Evolutionary conservation across 2,113 vertebrate species (phyloP), one percentile per base, ranked within the genome.

Genomic region (Todiramphus saurophagus): DNA sequence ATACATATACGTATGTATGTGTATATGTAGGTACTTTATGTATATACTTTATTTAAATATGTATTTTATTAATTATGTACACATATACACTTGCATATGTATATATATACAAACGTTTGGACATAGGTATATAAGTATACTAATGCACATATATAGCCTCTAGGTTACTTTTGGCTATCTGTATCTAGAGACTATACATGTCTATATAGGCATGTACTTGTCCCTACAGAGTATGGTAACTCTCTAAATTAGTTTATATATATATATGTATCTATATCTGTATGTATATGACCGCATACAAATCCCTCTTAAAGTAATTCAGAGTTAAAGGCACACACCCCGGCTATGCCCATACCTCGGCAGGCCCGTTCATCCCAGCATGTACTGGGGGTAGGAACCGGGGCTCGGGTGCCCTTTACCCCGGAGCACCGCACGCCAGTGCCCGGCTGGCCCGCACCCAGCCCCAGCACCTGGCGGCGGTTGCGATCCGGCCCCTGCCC

Each of bases 191-290:
- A 30, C 63, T 16, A 2, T 23, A 14, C 21, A 70, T 5, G 9
- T 51, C 10, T n/a, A 19, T 28, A 21, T 4, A 60, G 21, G 44
- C 3, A 0, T 5, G 31, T 8, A 19, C 13, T 1, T 14, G 24
- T 12, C 37, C 41, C 6, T 6, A 5, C 0, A 19, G 46, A 48
- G 16, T 1, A 31, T 2, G 31, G 8, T 33, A 59, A 41, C 43
- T 13, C 39, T 25, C 44, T 2, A 5, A 2, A 12, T 56, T 8
- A 16, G 50, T 66, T n/a, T 27, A 3, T 5, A 1, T 4, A 3
- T 1, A 13, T 7, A 18, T 27, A 4, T 17, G 3, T 5, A 1
- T 4, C 3, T 1, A 13, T 7, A 21, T 1, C 15, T 3, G 30
- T 5, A 7, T 18, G 18, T 27, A 2, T 4, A 13, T 0, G 53